phyloP scores from a whole-genome alignment of 2,113 vertebrate genomes.

The Deroptyus accipitrinus region DNA sequence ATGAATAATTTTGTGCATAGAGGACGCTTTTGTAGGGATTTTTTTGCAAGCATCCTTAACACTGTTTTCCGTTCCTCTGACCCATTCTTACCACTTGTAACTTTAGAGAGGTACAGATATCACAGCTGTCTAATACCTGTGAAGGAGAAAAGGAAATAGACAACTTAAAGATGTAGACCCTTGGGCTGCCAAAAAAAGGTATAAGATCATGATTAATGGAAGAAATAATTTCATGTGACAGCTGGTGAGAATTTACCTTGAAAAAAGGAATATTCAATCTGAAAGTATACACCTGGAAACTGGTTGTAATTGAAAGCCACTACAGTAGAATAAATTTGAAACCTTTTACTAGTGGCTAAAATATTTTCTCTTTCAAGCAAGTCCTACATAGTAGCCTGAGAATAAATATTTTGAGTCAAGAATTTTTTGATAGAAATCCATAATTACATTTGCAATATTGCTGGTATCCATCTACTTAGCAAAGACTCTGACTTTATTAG shows the following conservation, averaged over 20 bases:
- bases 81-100: background rate
- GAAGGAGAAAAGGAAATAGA: background rate
- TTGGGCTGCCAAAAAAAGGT: background rate
- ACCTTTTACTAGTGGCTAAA: background rate
- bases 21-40: background rate
- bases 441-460: constrained; percentile 43
- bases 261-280: background rate
- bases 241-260: background rate
- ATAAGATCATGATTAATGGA: background rate
- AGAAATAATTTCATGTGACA: background rate
- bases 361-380: background rate
- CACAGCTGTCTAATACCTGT: background rate
- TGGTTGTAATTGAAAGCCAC: background rate
- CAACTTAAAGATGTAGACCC: background rate
- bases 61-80: background rate
- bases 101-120: background rate
- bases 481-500: constrained; percentile 36
- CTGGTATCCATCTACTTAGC: constrained; percentile 33
- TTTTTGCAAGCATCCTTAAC: background rate
- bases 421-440: constrained; percentile 34
- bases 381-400: background rate
- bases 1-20: background rate
- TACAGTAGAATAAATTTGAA: background rate
- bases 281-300: constrained; percentile 6
- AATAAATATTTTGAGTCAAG: constrained; percentile 20